Conservation (phyloP, 2,888 invertebrate species). For the Syrphus vitripennis region DNA sequence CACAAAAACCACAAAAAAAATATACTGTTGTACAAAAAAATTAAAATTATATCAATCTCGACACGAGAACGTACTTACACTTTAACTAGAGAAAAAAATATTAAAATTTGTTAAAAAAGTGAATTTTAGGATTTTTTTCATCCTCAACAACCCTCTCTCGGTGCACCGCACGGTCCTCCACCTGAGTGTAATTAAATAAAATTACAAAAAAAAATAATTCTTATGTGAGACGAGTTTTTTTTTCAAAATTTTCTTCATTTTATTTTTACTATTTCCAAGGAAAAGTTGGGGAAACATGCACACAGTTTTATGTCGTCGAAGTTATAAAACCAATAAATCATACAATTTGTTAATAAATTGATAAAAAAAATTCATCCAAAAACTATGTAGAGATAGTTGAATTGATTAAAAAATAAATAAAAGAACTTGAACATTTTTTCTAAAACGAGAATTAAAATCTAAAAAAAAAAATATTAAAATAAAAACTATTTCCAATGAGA, state of each 20-base stretch:
- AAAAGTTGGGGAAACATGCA: conserved; percentile 55
- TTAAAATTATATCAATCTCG: conserved; percentile 11
- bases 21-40: conserved; percentile 10
- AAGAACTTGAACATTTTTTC: background rate
- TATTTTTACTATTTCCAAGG: conserved; percentile 30
- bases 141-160: background rate
- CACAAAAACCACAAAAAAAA: conserved; percentile 10
- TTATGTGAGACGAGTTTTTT: conserved; percentile 33
- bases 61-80: conserved; percentile 33
- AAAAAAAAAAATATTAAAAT: conserved; percentile 11
- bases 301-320: conserved; percentile 49
- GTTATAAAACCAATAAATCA: conserved; percentile 67
- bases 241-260: conserved; percentile 33
- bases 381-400: conserved; percentile 1
- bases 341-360: conserved; percentile 42
- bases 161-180: conserved; percentile 33
- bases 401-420: background rate
- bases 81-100: background rate
- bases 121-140: conserved; percentile 35
- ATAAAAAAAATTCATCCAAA: conserved; percentile 19
- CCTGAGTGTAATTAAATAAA: conserved; percentile 38
- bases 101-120: too few relatives aligned
- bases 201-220: background rate
- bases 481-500: conserved; percentile 52
- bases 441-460: conserved; percentile 20